phyloP scores from a whole-genome alignment of 2,113 vertebrate species.

The Zingel zingel region DNA sequence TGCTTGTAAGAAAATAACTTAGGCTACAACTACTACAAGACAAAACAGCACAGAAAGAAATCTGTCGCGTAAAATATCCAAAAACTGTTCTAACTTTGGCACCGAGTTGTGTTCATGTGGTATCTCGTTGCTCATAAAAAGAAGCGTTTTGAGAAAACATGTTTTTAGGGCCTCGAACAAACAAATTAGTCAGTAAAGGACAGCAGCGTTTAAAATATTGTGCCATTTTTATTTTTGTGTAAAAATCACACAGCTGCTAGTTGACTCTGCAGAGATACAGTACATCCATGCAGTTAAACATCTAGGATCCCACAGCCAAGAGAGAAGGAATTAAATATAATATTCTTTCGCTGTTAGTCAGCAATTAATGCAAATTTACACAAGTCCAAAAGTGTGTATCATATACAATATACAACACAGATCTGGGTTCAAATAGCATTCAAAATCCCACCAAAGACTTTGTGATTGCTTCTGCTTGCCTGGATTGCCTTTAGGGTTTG shows the following conservation, averaged over 20 bases:
- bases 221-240: constrained; percentile 95
- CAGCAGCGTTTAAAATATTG: constrained; percentile 92
- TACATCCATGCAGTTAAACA: constrained; percentile 94
- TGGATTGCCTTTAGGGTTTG: constrained; percentile 67
- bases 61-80: neutral
- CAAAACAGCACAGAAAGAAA: neutral
- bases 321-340: constrained; percentile 95
- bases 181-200: constrained; percentile 47
- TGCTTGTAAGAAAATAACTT: neutral
- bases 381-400: constrained; percentile 93
- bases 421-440: constrained; percentile 76
- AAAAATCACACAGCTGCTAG: constrained; percentile 97
- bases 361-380: constrained; percentile 97
- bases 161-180: neutral
- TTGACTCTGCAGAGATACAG: constrained; percentile 93
- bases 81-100: neutral
- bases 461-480: constrained; percentile 68
- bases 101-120: neutral
- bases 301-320: constrained; percentile 94
- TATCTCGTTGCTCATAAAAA: neutral
- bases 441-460: constrained; percentile 71
- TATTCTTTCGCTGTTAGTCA: constrained; percentile 92
- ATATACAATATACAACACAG: constrained; percentile 93
- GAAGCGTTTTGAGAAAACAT: neutral
- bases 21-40: neutral